Conservation (phyloP, 2,888 invertebrate species). For the Nezara viridula region DNA sequence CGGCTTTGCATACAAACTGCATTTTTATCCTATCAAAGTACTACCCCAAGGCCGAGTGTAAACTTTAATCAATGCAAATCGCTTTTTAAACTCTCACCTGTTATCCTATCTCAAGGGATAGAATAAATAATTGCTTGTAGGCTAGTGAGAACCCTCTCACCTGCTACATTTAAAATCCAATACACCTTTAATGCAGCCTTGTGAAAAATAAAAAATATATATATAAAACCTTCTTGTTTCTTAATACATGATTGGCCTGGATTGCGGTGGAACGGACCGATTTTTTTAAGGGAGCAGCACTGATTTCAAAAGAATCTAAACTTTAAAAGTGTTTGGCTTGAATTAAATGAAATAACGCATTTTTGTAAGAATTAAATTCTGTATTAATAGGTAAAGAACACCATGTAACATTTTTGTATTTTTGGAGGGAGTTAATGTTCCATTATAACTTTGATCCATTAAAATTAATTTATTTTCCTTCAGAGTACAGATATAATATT, state of each 20-base stretch:
- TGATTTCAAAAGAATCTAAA: no score
- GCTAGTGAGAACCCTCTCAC: conserved; percentile 31
- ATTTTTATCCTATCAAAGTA: conserved; percentile 34
- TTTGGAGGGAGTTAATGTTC: no score
- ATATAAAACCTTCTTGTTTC: not conserved
- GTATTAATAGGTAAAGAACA: no score
- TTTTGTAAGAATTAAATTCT: no score
- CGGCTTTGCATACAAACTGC: conserved; percentile 43
- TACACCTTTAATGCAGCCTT: not conserved
- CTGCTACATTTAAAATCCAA: conserved; percentile 9
- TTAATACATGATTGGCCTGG: not conserved
- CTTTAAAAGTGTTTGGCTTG: no score
- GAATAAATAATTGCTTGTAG: conserved; percentile 14
- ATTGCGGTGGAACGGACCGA: not conserved
- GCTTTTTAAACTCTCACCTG: conserved; percentile 43
- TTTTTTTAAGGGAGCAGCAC: no score
- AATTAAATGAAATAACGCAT: no score
- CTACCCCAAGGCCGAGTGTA: conserved; percentile 30
- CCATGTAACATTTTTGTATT: no score
- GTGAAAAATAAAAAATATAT: not conserved
- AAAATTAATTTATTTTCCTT: no score
- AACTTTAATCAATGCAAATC: conserved; percentile 47
- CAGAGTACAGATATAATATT: no score
- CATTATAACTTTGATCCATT: no score
- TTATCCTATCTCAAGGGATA: conserved; percentile 30